Evolutionary conservation across 2,888 invertebrate species (phyloP), one percentile per base, ranked within the genome.

Genomic region (Dicyrtomina minuta): DNA sequence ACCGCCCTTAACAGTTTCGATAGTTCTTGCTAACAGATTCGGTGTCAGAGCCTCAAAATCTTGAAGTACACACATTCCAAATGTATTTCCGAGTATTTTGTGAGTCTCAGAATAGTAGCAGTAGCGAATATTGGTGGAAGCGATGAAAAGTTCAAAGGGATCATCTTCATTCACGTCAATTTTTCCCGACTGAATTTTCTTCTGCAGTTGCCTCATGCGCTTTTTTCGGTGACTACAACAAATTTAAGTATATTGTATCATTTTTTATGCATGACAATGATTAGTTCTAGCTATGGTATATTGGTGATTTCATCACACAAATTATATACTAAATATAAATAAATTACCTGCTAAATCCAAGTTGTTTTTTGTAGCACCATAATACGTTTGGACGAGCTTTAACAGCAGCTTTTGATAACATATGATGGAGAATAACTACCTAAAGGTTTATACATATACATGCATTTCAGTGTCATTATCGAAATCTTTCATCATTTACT

Each of bases 361-460:
- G 88, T 81, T 95, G 93, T 88, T 97, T 87, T 79, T 99, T 99
- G 82, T 99, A 99, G 82, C 99, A 99, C 99, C 99, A 99, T 12
- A 99, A 83, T 0, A 99, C 95, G 53, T 90, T 90, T 0, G 98
- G 98, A 49, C 97, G 86, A 0, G 96, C 89, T 83, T 94, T 94
- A 0, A 97, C 90, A 61, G 90, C 89, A 0, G 97, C 92, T 84
- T 99, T 99, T 0, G 95, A 90, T 55, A 99, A 84, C 89, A 99
- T 96, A 81, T 99, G 97, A 85, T 99, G 97, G 3, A 99, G 84
- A 81, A 97, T 93, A 5, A 96, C 95, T 15, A 97, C 92, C 94
- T 95, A 79, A 58, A 81, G 66, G 79, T 67, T 81, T 81, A 74
- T 56, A 60, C 13, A 59, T 1, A 59, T n/a, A n/a, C n/a, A n/a